Conservation (phyloP, 1,140 invertebrate species). For the Dryas iulia region DNA sequence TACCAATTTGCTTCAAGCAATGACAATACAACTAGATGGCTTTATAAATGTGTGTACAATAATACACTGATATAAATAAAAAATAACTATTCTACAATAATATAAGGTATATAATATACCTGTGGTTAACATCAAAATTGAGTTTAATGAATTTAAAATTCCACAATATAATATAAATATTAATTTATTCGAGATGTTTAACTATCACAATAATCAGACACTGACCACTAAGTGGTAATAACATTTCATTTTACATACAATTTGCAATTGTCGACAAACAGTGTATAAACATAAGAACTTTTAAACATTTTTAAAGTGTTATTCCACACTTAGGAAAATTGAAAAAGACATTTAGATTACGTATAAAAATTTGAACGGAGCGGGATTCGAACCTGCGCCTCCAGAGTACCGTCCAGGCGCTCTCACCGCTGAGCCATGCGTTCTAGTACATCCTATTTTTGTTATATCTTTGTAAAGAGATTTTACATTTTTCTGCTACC, state of each 20-base stretch:
- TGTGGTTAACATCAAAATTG: background rate
- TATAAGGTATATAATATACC: background rate
- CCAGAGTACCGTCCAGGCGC: no score
- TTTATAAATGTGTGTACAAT: conserved; percentile 13
- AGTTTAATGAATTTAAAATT: background rate
- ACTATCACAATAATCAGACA: background rate
- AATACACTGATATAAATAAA: conserved; percentile 12
- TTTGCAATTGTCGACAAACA: background rate
- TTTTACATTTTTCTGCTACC: no score
- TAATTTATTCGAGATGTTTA: background rate
- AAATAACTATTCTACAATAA: conserved; percentile 2
- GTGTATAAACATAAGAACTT: no score
- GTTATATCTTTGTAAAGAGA: no score
- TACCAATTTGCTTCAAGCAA: conserved; percentile 22
- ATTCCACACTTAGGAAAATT: no score
- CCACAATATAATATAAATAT: background rate
- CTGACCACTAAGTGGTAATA: background rate
- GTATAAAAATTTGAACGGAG: no score
- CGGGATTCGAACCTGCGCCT: no score
- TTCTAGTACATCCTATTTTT: no score
- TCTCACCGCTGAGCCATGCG: no score
- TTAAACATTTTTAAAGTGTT: no score
- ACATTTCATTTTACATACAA: background rate
- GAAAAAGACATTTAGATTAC: no score
- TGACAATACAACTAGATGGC: conserved; percentile 5